Evolutionary conservation across 2,888 invertebrate species (phyloP), one percentile per base, ranked within the genome.

Genomic region (Ditylenchus weischeri): DNA sequence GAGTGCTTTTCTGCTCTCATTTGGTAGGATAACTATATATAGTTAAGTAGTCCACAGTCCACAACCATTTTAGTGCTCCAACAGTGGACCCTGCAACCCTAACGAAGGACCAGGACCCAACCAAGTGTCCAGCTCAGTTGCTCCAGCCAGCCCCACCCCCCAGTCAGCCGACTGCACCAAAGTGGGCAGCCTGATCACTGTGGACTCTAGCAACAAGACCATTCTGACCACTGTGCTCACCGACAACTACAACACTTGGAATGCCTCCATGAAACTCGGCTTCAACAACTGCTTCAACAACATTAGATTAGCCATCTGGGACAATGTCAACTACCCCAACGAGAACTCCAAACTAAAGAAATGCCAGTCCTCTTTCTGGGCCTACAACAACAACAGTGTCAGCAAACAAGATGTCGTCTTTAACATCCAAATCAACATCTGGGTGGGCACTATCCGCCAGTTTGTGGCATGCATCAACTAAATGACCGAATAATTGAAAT

Each of bases 241-340:
- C 47, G 5, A 59, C 0, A 5, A 57, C 29, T 35, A 60, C 35
- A 11, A 23, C 35, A 7, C 64, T 11, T 64, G 64, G 64, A 64
- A 64, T 38, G 8, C 54, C 23, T 15, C 54, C 7, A 58, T 35
- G 64, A 59, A 36, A 58, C n/a, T 60, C 64, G 29, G 36, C 21
- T 64, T 64, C 61, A 36, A 36, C 29, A 58, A 21, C n/a, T 64
- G 58, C 61, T 60, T 60, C 54, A 64, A 64, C 54, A 21, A 18
- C 11, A n/a, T 54, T 11, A 4, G 54, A 4, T 13, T 15, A 29
- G 54, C 15, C 11, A 54, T 54, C 54, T 54, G 54, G 54, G 54
- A 54, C 54, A 54, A 54, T 18, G n/a, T 10, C 54, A 23, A 21
- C 21, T 54, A 5, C 54, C 54, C 54, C 11, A 10, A n/a, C 8